Evolutionary conservation across 2,888 invertebrate genomes (phyloP), one percentile per base, ranked within the genome.

Genomic region (Troides oblongomaculatus): DNA sequence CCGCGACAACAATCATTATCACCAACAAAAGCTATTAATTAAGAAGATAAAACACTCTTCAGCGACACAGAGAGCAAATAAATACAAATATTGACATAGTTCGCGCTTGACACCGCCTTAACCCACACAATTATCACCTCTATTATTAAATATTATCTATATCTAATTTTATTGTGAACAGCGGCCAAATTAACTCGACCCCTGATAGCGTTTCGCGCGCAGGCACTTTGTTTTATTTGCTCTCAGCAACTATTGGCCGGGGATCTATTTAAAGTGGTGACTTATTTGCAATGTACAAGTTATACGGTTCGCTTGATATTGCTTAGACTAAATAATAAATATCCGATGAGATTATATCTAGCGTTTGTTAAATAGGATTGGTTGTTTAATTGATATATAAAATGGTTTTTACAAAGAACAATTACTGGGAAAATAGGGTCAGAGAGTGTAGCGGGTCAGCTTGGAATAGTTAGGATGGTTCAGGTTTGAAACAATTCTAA

Each of bases 41-140:
- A 75, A 63, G 6, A 30, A 72, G 78, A 79, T 78, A 79, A 75
- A 71, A 17, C 30, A 69, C 72, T 62, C 58, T 69, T 64, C 62
- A 58, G 50, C 68, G 74, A 76, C 73, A 77, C 62, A 53, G 72
- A 63, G 63, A 64, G 61, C 63, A 71, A 69, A 77, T 78, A 79
- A 82, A 86, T 84, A 83, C 84, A 88, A 89, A 90, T 91, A 90
- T 92, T 92, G 90, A 92, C 91, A 88, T 84, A 88, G 84, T 86
- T 88, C 84, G 74, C 73, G 75, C 72, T 72, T 86, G 90, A 89
- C 88, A 86, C 80, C 81, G 81, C 90, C 90, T 91, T 91, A 90
- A 90, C 91, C 91, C 83, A 75, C 80, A 72, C 64, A 67, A 73
- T 84, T 84, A 83, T 83, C 78, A 70, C 71, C 80, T 81, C 84